These are phyloP conservation scores for Boleophthalmus pectinirostris DNA, from an alignment of 2,113 vertebrate species.

Conservation along the genomic window DNA sequence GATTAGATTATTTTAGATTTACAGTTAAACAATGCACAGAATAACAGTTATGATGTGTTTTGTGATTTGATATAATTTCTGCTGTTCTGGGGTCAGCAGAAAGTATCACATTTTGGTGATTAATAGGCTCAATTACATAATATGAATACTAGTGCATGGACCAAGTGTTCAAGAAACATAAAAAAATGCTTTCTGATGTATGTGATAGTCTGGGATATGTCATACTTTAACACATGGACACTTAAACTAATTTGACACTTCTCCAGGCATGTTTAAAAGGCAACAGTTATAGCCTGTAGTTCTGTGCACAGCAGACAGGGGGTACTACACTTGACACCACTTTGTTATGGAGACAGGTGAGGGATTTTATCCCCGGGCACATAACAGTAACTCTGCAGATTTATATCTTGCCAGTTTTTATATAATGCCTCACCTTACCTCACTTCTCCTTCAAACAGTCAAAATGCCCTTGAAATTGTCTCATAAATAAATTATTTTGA, in stretches of 20 bases:
- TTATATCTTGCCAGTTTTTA: not conserved
- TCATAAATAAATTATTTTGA: not conserved
- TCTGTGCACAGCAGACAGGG: slow-evolving; percentile 2
- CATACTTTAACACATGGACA: too few relatives aligned
- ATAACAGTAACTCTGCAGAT: not conserved
- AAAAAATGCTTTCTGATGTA: not conserved
- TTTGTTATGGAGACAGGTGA: slow-evolving; percentile 3
- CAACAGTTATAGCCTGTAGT: not conserved
- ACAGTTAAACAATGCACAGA: too few relatives aligned
- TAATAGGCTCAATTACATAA: too few relatives aligned
- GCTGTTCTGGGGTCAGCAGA: too few relatives aligned
- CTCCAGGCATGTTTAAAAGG: not conserved
- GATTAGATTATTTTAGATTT: too few relatives aligned
- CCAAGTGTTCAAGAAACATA: not conserved
- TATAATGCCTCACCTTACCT: not conserved
- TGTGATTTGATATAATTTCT: too few relatives aligned
- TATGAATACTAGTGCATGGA: too few relatives aligned
- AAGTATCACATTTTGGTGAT: too few relatives aligned
- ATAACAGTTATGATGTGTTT: too few relatives aligned
- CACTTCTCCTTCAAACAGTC: not conserved
- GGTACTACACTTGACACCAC: not conserved
- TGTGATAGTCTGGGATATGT: not conserved
- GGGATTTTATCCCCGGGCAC: not conserved
- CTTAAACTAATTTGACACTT: too few relatives aligned
- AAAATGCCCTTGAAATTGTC: not conserved